Conservation (phyloP, 2,888 invertebrate species). For the Bursaphelenchus okinawaensis region DNA sequence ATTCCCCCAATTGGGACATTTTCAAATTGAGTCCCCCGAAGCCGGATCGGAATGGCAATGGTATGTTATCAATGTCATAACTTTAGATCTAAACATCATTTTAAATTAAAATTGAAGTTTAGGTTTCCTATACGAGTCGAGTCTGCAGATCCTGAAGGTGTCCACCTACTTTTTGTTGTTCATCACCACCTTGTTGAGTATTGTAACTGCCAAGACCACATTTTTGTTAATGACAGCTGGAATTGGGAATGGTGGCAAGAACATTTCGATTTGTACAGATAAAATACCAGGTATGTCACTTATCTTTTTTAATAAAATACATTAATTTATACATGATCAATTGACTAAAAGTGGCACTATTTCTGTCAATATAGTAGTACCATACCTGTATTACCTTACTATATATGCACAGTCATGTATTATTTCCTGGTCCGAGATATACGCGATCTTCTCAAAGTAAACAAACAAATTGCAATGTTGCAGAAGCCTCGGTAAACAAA, state of each 20-base stretch:
- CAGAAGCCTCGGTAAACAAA: conserved; percentile 46
- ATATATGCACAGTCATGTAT: background rate
- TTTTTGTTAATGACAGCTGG: conserved; percentile 57
- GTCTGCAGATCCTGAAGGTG: conserved; percentile 57
- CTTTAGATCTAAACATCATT: background rate
- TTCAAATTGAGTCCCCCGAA: conserved; percentile 70
- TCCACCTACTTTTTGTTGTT: conserved; percentile 55
- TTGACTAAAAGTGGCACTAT: too few species aligned
- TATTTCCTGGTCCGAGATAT: background rate
- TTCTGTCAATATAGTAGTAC: too few species aligned
- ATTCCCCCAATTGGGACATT: conserved; percentile 71
- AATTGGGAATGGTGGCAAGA: conserved; percentile 52
- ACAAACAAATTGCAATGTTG: background rate
- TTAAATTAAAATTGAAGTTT: conserved; percentile 17
- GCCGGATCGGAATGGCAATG: conserved; percentile 47
- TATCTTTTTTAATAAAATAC: conserved; percentile 1
- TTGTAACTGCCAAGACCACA: conserved; percentile 47
- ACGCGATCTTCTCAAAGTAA: background rate
- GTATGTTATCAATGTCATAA: conserved; percentile 19
- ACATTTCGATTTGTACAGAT: conserved; percentile 53
- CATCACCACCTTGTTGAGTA: conserved; percentile 43
- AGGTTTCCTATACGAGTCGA: conserved; percentile 55
- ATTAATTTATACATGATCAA: too few species aligned
- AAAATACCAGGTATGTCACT: conserved; percentile 41
- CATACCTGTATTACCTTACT: background rate